Conservation (phyloP, 2,888 invertebrate species). For the Anthophora plumipes region DNA sequence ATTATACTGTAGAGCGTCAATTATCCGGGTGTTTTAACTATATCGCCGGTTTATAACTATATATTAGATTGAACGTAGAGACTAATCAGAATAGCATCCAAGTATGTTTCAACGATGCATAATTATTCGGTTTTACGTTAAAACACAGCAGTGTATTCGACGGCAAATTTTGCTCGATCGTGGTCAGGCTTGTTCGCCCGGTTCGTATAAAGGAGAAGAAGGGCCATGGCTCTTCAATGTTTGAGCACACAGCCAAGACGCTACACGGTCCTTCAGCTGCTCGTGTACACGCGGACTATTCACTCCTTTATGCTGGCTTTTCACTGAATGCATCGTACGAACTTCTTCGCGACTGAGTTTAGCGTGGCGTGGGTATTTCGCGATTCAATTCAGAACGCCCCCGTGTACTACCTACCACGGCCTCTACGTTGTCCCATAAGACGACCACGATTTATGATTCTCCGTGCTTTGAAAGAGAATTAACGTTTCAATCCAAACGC, state of each 20-base stretch:
- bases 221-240: not conserved
- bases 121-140: too few species aligned
- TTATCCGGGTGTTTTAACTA: too few species aligned
- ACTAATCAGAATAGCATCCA: too few species aligned
- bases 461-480: constrained; percentile 24
- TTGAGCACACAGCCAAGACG: constrained; percentile 25
- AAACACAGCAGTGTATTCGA: not conserved
- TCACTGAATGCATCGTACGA: constrained; percentile 38
- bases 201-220: constrained; percentile 3
- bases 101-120: too few species aligned
- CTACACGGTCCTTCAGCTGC: constrained; percentile 9
- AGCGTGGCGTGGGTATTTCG: constrained; percentile 37
- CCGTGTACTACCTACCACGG: constrained; percentile 15
- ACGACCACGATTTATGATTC: constrained; percentile 40
- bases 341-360: constrained; percentile 25
- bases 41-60: too few species aligned
- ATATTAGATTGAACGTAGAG: too few species aligned
- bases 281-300: constrained; percentile 36
- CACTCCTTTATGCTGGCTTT: constrained; percentile 43
- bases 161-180: not conserved
- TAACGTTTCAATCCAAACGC: constrained; percentile 25
- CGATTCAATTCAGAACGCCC: constrained; percentile 49
- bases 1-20: too few species aligned
- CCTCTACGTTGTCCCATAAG: constrained; percentile 18
- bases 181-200: not conserved